phyloP scores from a whole-genome alignment of 1,140 invertebrate genomes.

The Sarcophaga peregrina region DNA sequence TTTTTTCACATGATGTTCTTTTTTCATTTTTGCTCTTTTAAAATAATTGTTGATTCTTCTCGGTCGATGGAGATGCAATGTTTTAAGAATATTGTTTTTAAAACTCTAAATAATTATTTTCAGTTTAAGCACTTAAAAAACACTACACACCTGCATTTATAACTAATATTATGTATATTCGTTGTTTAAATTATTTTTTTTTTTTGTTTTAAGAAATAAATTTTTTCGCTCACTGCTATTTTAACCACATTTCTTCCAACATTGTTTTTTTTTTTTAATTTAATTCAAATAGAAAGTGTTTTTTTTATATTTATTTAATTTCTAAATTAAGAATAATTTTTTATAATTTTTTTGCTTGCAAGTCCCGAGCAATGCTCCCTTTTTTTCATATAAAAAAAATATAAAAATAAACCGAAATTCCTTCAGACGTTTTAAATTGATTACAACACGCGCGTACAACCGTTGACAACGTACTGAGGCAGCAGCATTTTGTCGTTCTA shows the following conservation, averaged over 20 bases:
- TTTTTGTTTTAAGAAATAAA: not conserved
- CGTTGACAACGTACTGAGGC: slow-evolving; percentile 39
- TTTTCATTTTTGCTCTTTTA: not conserved
- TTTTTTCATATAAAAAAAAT: slow-evolving; percentile 30
- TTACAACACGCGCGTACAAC: slow-evolving; percentile 39
- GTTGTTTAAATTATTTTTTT: not conserved
- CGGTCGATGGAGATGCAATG: not conserved
- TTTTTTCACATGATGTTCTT: not conserved
- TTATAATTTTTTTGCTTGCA: not conserved
- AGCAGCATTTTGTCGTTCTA: slow-evolving; percentile 2
- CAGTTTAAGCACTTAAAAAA: too few relatives aligned
- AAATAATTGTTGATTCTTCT: slow-evolving; percentile 18
- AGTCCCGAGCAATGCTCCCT: slow-evolving; percentile 40
- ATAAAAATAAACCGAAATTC: slow-evolving; percentile 29
- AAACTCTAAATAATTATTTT: too few relatives aligned
- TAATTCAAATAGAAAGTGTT: not conserved
- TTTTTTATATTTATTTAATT: not conserved
- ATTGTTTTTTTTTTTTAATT: slow-evolving; percentile 3
- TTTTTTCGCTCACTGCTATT: slow-evolving; percentile 11
- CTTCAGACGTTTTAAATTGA: slow-evolving; percentile 22
- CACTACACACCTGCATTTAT: not conserved
- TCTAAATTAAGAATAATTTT: not conserved
- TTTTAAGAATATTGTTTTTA: too few relatives aligned
- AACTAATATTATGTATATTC: not conserved
- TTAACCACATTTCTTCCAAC: slow-evolving; percentile 9